Conservation (phyloP, 2,113 vertebrate species). For the Isichthys henryi region DNA sequence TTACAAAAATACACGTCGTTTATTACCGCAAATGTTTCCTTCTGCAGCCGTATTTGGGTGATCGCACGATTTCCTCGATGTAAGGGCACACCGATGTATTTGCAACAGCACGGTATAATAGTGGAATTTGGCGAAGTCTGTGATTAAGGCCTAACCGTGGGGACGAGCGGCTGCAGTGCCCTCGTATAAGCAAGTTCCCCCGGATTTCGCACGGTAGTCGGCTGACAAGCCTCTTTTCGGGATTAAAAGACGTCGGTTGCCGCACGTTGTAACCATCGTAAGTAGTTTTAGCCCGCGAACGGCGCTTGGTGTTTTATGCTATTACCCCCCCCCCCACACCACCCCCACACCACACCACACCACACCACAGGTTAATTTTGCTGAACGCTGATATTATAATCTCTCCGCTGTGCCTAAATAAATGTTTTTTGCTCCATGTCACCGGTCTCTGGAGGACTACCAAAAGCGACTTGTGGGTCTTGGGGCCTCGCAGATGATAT, state of each 20-base stretch:
- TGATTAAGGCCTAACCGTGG: conserved; percentile 55
- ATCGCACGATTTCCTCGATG: neutral
- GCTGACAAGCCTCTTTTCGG: neutral
- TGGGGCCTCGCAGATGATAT: neutral
- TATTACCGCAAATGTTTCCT: neutral
- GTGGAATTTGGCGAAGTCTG: conserved; percentile 47
- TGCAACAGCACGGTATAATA: neutral
- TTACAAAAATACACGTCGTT: conserved; percentile 4
- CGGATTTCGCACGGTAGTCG: neutral
- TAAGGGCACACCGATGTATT: neutral
- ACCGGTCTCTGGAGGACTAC: neutral
- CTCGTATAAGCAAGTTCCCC: conserved; percentile 31
- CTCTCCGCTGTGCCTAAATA: neutral
- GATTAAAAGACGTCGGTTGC: neutral
- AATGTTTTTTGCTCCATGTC: neutral
- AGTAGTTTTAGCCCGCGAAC: neutral
- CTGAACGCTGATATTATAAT: neutral
- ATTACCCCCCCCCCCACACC: too few relatives aligned
- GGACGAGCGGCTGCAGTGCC: conserved; percentile 53
- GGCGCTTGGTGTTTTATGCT: neutral
- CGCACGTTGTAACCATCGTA: neutral
- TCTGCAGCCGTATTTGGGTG: neutral
- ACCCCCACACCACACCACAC: neutral
- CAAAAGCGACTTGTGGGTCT: neutral
- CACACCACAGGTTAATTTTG: neutral